phyloP scores from a whole-genome alignment of 2,113 vertebrate species.

The Campylomormyrus tamandua region DNA sequence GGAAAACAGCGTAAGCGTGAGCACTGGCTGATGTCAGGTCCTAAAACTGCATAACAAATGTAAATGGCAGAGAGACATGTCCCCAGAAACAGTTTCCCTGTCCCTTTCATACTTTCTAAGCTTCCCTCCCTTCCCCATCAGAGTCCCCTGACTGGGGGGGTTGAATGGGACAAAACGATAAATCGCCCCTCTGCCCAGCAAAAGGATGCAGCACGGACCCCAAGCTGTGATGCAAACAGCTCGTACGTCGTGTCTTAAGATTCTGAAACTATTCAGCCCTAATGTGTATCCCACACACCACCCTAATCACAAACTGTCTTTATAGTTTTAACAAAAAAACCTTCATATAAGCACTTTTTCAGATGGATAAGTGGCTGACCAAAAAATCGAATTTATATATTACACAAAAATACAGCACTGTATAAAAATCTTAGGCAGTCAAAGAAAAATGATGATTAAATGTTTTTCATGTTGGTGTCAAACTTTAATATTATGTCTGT shows the following conservation, averaged over 20 bases:
- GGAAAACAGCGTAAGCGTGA: background rate
- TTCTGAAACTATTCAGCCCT: background rate
- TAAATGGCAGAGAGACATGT: background rate
- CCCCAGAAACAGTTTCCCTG: background rate
- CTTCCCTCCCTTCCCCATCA: background rate
- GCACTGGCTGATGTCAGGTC: background rate
- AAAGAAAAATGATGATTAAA: background rate
- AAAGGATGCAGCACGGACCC: background rate
- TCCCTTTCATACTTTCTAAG: background rate
- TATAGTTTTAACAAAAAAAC: background rate
- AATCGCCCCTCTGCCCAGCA: background rate
- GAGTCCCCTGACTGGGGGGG: background rate
- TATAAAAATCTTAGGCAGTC: background rate
- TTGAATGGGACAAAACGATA: background rate
- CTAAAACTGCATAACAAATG: background rate
- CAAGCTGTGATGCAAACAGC: background rate
- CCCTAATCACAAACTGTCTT: background rate
- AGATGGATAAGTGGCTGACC: background rate
- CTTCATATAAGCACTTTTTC: background rate
- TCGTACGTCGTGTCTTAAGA: background rate
- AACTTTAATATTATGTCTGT: background rate
- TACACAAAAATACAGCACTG: background rate
- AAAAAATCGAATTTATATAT: background rate
- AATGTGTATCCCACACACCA: background rate
- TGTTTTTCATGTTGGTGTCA: background rate